phyloP scores from a whole-genome alignment of 2,888 invertebrate genomes.

The Epicampocera succincta region DNA sequence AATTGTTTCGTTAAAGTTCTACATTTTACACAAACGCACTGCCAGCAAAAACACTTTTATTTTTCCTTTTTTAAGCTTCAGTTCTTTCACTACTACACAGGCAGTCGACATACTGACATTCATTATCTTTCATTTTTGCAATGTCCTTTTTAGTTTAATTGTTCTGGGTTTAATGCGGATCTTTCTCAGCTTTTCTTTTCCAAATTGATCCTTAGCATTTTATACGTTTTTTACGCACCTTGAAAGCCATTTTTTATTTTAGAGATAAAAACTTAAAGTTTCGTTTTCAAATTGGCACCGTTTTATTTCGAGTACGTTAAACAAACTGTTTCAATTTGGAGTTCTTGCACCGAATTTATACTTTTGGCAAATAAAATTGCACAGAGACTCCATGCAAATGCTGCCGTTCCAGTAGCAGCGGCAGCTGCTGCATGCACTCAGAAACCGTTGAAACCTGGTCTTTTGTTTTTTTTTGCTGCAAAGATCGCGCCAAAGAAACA shows the following conservation, averaged over 20 bases:
- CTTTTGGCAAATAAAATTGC: constrained; percentile 32
- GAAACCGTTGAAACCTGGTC: constrained; percentile 4
- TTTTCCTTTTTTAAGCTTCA: not conserved
- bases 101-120: no score
- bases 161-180: not conserved
- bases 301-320: constrained; percentile 53
- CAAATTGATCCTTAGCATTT: constrained; percentile 27
- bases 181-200: not conserved
- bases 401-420: not conserved
- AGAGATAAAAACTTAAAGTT: constrained; percentile 34
- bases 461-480: constrained; percentile 18
- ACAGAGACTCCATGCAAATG: not conserved
- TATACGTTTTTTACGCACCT: constrained; percentile 62
- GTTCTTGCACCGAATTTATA: constrained; percentile 67
- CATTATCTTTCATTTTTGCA: not conserved
- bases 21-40: not conserved
- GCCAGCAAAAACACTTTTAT: not conserved
- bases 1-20: constrained; percentile 21
- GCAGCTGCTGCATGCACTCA: constrained; percentile 9
- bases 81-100: not conserved
- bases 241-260: constrained; percentile 67
- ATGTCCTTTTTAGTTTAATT: constrained; percentile 52
- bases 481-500: constrained; percentile 7
- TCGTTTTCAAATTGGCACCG: constrained; percentile 52
- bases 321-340: constrained; percentile 57